Evolutionary conservation across 2,888 invertebrate genomes (phyloP).

Genomic region (Phengaris arion): DNA sequence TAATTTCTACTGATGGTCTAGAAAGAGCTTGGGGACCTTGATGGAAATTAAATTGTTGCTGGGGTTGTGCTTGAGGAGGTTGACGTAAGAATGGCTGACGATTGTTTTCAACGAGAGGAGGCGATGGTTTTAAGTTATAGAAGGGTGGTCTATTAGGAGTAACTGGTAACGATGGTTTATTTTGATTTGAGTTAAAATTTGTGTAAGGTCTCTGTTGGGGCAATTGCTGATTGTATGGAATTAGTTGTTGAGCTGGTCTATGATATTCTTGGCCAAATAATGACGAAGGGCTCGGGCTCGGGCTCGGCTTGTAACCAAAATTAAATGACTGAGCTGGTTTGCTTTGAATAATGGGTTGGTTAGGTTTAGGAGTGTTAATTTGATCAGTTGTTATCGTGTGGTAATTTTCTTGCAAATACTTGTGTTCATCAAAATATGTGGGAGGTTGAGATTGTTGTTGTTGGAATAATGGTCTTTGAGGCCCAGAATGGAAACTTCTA

Average conservation of each 20-base stretch:
- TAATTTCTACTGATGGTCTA: constrained; percentile 56
- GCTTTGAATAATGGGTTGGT: constrained; percentile 59
- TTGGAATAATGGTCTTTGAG: constrained; percentile 76
- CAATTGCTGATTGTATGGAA: constrained; percentile 69
- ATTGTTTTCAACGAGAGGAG: constrained; percentile 65
- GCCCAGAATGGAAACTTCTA: constrained; percentile 72
- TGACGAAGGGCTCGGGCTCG: constrained; percentile 59
- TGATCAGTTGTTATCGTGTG: constrained; percentile 76
- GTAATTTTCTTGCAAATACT: constrained; percentile 76
- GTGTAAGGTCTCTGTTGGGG: constrained; percentile 70
- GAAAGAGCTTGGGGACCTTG: constrained; percentile 59
- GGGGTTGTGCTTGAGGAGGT: constrained; percentile 54
- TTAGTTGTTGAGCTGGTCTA: constrained; percentile 56
- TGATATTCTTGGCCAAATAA: constrained; percentile 62
- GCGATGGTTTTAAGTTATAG: constrained; percentile 71
- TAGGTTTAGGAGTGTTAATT: constrained; percentile 60
- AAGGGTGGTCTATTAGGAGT: constrained; percentile 65
- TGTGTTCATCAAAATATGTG: constrained; percentile 71
- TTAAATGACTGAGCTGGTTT: constrained; percentile 61
- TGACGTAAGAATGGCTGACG: constrained; percentile 63
- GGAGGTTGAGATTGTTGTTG: constrained; percentile 53
- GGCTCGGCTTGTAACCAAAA: constrained; percentile 54
- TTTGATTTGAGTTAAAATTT: constrained; percentile 65
- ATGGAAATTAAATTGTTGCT: constrained; percentile 71
- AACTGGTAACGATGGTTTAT: constrained; percentile 57